Conservation (phyloP, 1,140 invertebrate genomes). For the Drosophila nebulosa region DNA sequence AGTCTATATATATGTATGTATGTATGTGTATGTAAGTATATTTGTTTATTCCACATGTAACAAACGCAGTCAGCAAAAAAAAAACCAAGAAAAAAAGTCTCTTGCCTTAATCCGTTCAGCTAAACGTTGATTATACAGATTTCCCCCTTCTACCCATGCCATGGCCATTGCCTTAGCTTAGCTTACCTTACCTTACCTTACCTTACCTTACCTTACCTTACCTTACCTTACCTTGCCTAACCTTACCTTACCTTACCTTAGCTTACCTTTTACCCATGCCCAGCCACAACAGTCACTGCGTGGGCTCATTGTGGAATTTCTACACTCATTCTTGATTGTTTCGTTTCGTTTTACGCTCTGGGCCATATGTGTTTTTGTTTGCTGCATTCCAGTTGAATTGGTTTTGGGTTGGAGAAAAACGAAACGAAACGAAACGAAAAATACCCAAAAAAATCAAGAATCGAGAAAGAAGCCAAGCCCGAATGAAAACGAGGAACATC, state of each 20-base stretch:
- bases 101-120: constrained; percentile 51
- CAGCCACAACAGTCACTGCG: constrained; percentile 43
- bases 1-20: not conserved
- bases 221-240: not conserved
- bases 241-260: not conserved
- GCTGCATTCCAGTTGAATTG: constrained; percentile 73
- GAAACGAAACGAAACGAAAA: constrained; percentile 22
- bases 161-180: not conserved
- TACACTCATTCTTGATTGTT: constrained; percentile 79
- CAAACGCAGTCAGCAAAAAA: constrained; percentile 24
- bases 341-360: constrained; percentile 76
- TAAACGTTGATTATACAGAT: constrained; percentile 55
- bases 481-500: constrained; percentile 10
- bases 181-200: not conserved
- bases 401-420: constrained; percentile 36
- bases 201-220: not conserved
- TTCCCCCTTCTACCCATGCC: not conserved
- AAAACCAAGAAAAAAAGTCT: constrained; percentile 24
- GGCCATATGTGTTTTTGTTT: constrained; percentile 59
- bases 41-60: constrained; percentile 63
- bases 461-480: constrained; percentile 39
- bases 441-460: constrained; percentile 9
- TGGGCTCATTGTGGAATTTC: constrained; percentile 78
- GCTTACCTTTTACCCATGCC: not conserved
- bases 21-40: constrained; percentile 20